Conservation (phyloP, 2,888 invertebrate genomes). For the Thera britannica region DNA sequence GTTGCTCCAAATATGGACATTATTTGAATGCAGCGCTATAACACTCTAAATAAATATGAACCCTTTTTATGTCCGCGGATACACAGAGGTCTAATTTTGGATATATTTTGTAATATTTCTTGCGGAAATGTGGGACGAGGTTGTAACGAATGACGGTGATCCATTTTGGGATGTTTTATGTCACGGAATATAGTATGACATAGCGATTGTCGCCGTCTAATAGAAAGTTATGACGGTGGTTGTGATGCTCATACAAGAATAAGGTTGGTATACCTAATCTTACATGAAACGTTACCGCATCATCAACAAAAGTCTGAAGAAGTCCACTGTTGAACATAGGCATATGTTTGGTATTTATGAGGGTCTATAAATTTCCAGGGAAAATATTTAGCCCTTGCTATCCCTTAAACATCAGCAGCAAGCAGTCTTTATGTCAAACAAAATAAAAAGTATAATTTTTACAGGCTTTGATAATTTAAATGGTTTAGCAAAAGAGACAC, state of each 20-base stretch:
- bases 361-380: no score
- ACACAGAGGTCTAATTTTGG: constrained; percentile 56
- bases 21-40: constrained; percentile 67
- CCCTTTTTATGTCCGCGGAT: constrained; percentile 59
- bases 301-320: neutral
- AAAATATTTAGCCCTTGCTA: no score
- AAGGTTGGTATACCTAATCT: constrained; percentile 8
- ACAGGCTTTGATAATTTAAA: no score
- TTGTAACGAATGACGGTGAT: constrained; percentile 35
- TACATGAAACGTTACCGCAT: neutral
- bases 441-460: no score
- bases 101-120: constrained; percentile 53
- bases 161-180: constrained; percentile 29
- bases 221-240: constrained; percentile 22
- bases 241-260: constrained; percentile 14
- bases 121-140: constrained; percentile 38
- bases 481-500: no score
- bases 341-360: no score
- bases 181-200: constrained; percentile 27
- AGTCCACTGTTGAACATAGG: neutral
- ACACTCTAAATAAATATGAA: constrained; percentile 68
- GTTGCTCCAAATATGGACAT: constrained; percentile 61
- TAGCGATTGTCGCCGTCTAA: constrained; percentile 28
- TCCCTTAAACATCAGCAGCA: no score
- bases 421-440: no score